Percentiles rank a stretch among this genome's conserved stretches.
These are phyloP conservation scores for Anthophora plumipes DNA, from an alignment of 2,888 invertebrate genomes.

Conservation along the genomic window DNA sequence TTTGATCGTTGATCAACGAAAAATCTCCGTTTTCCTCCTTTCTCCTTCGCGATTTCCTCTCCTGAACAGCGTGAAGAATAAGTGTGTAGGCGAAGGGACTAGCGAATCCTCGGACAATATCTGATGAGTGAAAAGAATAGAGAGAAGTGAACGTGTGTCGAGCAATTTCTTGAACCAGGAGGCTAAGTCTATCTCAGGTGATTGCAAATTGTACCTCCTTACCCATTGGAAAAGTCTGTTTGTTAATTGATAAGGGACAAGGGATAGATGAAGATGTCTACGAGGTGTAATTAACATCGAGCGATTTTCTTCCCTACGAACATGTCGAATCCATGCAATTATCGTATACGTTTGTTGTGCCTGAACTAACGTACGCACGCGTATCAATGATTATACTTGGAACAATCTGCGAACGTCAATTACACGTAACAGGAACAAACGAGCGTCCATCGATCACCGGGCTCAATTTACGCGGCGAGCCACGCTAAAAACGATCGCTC, in stretches of 20 bases:
- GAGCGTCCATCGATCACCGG: conserved; percentile 27
- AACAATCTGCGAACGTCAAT: conserved; percentile 31
- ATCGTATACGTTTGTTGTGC: conserved; percentile 4
- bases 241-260: conserved; percentile 11
- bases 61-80: conserved; percentile 6
- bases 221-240: neutral
- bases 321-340: conserved; percentile 13
- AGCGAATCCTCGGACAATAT: conserved; percentile 6
- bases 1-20: neutral
- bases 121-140: conserved; percentile 31
- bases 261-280: conserved; percentile 16
- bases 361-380: conserved; percentile 6
- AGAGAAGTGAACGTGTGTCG: neutral
- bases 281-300: neutral
- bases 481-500: conserved; percentile 1
- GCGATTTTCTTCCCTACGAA: neutral
- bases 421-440: conserved; percentile 41
- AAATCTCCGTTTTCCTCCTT: too few relatives aligned
- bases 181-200: neutral
- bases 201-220: neutral
- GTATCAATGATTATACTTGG: conserved; percentile 15
- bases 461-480: conserved; percentile 19
- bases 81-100: neutral
- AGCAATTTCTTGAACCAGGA: neutral
- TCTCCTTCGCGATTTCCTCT: conserved; percentile 6